phyloP scores from a whole-genome alignment of 2,113 vertebrate species.

The Cynoglossus semilaevis region DNA sequence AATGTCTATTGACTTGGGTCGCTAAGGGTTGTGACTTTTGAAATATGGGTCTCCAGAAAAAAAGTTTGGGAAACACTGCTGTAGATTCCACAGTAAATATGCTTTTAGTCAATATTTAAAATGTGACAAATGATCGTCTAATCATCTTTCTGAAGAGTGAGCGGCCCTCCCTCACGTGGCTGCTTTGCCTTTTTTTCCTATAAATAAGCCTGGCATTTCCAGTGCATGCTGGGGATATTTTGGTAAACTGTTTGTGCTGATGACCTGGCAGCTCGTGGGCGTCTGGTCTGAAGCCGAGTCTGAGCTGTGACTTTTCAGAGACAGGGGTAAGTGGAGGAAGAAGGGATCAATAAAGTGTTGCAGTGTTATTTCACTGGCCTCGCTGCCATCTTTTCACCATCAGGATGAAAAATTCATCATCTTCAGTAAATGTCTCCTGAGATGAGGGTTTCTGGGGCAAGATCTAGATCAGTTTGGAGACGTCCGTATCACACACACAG shows the following conservation, averaged over 20 bases:
- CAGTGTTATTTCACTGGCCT: slow-evolving; percentile 29
- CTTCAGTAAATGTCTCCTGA: slow-evolving; percentile 32
- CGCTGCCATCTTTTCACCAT: slow-evolving; percentile 4
- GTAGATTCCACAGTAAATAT: too few relatives aligned
- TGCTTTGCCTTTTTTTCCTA: background rate
- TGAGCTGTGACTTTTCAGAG: slow-evolving; percentile 18
- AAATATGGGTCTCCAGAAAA: too few relatives aligned
- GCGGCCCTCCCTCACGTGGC: too few relatives aligned
- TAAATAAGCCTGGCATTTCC: background rate
- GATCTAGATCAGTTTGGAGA: slow-evolving; percentile 14
- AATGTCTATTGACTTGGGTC: too few relatives aligned
- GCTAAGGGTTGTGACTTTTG: too few relatives aligned
- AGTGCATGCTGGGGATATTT: slow-evolving; percentile 2
- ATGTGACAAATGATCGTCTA: too few relatives aligned
- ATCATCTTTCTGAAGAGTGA: too few relatives aligned
- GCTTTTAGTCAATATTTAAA: too few relatives aligned
- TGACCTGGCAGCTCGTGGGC: background rate
- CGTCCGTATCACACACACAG: background rate
- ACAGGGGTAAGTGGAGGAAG: slow-evolving; percentile 8
- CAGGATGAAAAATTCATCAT: slow-evolving; percentile 26
- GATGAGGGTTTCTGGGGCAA: slow-evolving; percentile 25
- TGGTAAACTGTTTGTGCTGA: slow-evolving; percentile 4
- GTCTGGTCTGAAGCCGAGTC: slow-evolving; percentile 3
- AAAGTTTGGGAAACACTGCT: too few relatives aligned
- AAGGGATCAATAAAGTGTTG: slow-evolving; percentile 45